Conservation (phyloP, 2,797 vertebrate genomes). For the Gallinago solitaria region DNA sequence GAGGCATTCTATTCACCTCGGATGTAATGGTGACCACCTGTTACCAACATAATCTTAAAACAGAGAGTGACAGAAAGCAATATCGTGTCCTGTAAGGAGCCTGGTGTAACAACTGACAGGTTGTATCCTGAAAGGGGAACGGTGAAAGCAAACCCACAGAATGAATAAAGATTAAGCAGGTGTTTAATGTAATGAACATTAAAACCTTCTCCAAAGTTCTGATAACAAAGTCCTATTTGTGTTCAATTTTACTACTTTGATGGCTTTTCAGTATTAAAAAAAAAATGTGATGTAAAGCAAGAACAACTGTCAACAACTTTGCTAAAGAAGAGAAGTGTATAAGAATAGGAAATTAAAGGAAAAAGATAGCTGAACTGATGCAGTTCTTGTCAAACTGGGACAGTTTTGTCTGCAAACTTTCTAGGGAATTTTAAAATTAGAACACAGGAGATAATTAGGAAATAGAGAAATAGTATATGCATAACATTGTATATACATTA, state of each 20-base stretch:
- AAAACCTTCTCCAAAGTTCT: not conserved
- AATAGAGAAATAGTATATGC: not conserved
- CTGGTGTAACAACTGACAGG: constrained; percentile 15
- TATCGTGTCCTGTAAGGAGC: not conserved
- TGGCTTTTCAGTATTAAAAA: constrained; percentile 1
- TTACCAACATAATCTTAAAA: constrained; percentile 13
- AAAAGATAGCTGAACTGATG: not conserved
- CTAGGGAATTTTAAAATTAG: not conserved
- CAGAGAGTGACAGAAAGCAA: constrained; percentile 16
- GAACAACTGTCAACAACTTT: too few species aligned
- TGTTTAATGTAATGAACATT: constrained; percentile 30
- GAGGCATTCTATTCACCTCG: constrained; percentile 41
- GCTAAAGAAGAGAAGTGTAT: not conserved
- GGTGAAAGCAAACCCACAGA: not conserved
- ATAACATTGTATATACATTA: not conserved
- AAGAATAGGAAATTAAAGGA: not conserved
- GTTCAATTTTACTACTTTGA: not conserved
- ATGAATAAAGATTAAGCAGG: constrained; percentile 9
- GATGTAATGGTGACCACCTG: constrained; percentile 39
- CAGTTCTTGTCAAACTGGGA: not conserved
- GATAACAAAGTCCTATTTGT: not conserved
- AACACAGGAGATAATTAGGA: not conserved
- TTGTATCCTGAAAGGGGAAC: constrained; percentile 41
- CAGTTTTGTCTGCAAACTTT: not conserved
- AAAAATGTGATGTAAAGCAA: not conserved